Conservation (phyloP, 2,113 vertebrate genomes). For the Scomber japonicus region DNA sequence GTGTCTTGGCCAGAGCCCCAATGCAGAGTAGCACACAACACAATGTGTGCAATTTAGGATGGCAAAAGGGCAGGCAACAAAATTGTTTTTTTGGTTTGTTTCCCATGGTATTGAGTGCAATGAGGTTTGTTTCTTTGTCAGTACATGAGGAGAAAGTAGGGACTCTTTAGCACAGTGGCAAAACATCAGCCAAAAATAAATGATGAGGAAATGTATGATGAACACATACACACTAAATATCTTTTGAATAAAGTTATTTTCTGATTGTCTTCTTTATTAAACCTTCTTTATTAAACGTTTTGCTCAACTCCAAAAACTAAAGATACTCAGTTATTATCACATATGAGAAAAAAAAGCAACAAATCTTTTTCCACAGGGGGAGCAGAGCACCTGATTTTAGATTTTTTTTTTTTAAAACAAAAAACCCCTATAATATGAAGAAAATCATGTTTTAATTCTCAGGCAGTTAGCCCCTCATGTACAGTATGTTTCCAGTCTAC, state of each 20-base stretch:
- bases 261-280: background rate
- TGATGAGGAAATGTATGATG: background rate
- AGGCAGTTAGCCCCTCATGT: slow-evolving; percentile 13
- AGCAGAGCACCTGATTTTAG: background rate
- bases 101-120: slow-evolving; percentile 26
- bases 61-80: slow-evolving; percentile 39
- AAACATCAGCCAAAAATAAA: background rate
- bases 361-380: background rate
- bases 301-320: no score
- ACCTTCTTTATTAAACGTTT: background rate
- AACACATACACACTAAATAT: background rate
- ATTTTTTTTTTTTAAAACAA: no score
- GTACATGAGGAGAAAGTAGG: background rate
- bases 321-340: background rate
- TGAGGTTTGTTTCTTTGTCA: slow-evolving; percentile 31
- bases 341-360: background rate
- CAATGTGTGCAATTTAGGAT: slow-evolving; percentile 32
- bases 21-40: slow-evolving; percentile 44
- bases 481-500: slow-evolving; percentile 7
- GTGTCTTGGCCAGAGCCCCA: slow-evolving; percentile 39
- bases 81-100: slow-evolving; percentile 12
- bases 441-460: background rate
- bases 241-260: background rate
- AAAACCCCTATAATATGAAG: no score
- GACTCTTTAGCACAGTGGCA: background rate